Evolutionary conservation across 2,113 vertebrate genomes (phyloP).

Genomic region (Corynorhinus townsendii): DNA sequence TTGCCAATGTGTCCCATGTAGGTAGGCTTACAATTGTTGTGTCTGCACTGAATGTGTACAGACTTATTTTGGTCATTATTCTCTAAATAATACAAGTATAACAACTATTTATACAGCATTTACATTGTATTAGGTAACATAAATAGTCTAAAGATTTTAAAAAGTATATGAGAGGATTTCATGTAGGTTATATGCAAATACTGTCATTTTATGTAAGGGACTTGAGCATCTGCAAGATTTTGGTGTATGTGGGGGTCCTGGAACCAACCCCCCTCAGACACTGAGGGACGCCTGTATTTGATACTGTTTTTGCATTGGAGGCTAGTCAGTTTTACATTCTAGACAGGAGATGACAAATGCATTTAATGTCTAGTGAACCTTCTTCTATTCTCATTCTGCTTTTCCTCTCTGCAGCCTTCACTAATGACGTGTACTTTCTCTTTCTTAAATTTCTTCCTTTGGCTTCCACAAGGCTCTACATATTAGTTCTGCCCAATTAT

Average conservation of each 20-base stretch:
- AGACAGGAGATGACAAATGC: neutral
- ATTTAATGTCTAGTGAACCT: neutral
- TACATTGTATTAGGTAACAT: neutral
- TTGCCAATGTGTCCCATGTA: neutral
- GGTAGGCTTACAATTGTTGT: neutral
- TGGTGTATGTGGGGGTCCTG: neutral
- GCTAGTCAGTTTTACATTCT: neutral
- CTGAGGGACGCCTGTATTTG: neutral
- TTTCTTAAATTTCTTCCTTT: conserved; percentile 13
- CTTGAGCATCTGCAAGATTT: neutral
- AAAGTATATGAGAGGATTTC: neutral
- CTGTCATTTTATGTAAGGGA: neutral
- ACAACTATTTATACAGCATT: neutral
- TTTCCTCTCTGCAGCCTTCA: neutral
- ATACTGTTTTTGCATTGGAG: neutral
- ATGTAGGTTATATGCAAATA: neutral
- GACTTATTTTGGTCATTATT: no score
- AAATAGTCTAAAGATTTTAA: neutral
- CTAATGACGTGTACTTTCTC: neutral
- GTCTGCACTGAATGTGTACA: neutral
- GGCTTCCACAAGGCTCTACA: neutral
- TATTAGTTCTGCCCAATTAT: neutral
- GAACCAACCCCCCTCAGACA: neutral
- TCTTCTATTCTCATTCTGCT: neutral
- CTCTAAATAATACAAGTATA: neutral